A percentile compares a stretch with the other conserved stretches of the same genome.
phyloP scores from a whole-genome alignment of 2,113 vertebrate genomes.

The Pontoporia blainvillei region DNA sequence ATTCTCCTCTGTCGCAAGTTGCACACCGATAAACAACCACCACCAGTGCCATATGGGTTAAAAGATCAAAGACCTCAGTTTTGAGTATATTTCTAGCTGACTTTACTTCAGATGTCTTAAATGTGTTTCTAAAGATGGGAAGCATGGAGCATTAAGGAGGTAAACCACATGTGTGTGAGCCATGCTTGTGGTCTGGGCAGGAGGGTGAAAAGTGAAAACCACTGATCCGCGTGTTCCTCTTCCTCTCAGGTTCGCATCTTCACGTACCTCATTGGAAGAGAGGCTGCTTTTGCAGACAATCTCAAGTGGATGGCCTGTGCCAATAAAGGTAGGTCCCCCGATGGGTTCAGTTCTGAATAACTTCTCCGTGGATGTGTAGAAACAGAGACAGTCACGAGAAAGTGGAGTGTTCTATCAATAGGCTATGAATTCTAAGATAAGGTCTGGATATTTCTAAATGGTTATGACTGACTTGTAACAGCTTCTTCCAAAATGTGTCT shows the following conservation, averaged over 20 bases:
- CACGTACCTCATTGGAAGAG: conserved; percentile 97
- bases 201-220: neutral
- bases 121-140: conserved; percentile 35
- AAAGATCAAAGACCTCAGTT: conserved; percentile 61
- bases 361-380: neutral
- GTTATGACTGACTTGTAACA: neutral
- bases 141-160: conserved; percentile 27
- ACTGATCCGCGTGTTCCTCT: conserved; percentile 45
- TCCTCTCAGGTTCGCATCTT: conserved; percentile 94
- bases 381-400: fast-evolving
- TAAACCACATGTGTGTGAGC: conserved; percentile 19
- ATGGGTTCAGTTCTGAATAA: neutral
- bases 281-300: conserved; percentile 98
- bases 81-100: conserved; percentile 43
- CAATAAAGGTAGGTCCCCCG: conserved; percentile 92
- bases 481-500: neutral
- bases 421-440: neutral
- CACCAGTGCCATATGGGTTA: conserved; percentile 37
- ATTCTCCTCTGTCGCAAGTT: conserved; percentile 4
- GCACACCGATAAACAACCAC: conserved; percentile 42
- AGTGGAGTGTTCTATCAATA: neutral
- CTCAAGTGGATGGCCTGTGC: conserved; percentile 99
- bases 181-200: neutral
- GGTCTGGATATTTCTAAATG: neutral
- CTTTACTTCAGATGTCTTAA: conserved; percentile 50